Evolutionary conservation across 2,113 vertebrate species (phyloP).

Genomic region (Indicator indicator): DNA sequence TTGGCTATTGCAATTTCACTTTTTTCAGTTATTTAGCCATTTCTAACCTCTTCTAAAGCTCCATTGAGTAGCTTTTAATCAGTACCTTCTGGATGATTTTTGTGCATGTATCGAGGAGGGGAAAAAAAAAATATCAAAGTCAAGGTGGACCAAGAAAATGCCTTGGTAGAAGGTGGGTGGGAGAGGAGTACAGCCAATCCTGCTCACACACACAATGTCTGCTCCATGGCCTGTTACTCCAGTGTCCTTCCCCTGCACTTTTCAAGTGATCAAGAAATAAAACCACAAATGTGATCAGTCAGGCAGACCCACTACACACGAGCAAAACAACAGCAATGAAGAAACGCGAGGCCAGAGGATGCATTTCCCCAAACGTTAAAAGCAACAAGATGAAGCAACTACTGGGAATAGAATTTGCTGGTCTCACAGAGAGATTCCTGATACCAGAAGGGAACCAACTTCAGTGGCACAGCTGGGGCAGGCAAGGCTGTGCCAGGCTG

Average conservation of each 20-base stretch:
- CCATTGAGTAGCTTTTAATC: background rate
- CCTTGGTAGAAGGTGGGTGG: background rate
- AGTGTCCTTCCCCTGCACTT: background rate
- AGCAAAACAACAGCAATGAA: background rate
- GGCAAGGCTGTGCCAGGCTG: background rate
- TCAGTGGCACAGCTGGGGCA: background rate
- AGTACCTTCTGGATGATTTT: background rate
- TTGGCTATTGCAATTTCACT: background rate
- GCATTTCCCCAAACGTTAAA: background rate
- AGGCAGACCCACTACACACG: fast-evolving
- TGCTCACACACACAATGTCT: fast-evolving
- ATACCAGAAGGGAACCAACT: background rate
- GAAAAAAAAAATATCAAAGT: background rate
- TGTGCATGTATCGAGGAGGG: background rate
- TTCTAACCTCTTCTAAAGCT: background rate
- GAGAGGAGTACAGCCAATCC: fast-evolving
- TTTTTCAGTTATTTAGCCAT: background rate
- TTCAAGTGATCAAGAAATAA: background rate
- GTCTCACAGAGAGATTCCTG: background rate
- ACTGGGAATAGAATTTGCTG: background rate
- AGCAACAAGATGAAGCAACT: background rate
- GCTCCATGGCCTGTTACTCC: background rate
- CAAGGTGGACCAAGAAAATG: background rate
- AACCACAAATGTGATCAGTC: background rate
- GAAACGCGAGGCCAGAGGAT: background rate